A percentile compares a stretch with the other conserved stretches of the same genome.
Conservation (phyloP, 1,140 invertebrate species). For the Pomacea maculata region DNA sequence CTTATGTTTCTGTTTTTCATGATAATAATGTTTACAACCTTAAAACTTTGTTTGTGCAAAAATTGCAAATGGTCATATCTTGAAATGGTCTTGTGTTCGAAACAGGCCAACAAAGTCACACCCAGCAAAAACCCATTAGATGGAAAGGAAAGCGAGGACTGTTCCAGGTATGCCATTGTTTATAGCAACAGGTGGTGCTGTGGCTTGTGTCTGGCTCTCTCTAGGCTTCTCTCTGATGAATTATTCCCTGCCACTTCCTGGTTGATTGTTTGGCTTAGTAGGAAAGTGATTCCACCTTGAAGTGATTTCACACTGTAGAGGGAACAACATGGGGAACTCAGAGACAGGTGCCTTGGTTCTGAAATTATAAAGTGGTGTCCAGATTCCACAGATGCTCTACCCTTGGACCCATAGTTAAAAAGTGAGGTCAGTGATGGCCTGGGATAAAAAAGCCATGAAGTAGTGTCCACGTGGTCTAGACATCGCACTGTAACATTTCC, state of each 20-base stretch:
- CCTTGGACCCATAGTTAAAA: no score
- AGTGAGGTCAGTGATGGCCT: no score
- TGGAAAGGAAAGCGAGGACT: no score
- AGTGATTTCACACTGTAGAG: background rate
- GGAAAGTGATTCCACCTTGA: no score
- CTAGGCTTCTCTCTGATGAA: no score
- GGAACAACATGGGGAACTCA: background rate
- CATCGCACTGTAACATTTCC: no score
- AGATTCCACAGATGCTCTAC: no score
- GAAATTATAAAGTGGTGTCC: background rate
- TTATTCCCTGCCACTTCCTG: no score
- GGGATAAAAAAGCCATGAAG: background rate
- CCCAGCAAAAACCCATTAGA: background rate
- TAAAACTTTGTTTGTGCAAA: background rate
- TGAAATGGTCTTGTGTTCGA: background rate
- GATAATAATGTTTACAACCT: background rate
- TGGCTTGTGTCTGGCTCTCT: no score
- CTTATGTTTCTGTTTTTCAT: background rate
- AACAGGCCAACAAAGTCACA: constrained; percentile 15
- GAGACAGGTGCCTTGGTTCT: background rate
- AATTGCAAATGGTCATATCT: background rate
- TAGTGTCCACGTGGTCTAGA: background rate
- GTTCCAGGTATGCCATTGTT: no score
- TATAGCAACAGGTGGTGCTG: no score
- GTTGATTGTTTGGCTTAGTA: no score